Evolutionary conservation across 2,113 vertebrate genomes (phyloP).

Genomic region (Saimiri boliviensis): DNA sequence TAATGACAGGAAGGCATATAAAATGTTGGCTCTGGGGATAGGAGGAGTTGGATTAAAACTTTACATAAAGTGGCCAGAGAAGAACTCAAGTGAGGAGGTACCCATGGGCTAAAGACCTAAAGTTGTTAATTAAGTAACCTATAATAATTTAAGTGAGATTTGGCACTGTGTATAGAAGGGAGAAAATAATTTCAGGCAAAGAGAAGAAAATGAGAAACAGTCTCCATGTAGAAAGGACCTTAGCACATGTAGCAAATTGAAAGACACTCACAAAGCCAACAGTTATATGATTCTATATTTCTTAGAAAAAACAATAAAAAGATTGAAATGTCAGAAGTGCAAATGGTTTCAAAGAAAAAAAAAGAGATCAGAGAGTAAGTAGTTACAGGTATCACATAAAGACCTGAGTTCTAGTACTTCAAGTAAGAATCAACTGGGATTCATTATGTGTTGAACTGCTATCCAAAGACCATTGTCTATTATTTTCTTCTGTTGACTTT

Average conservation of each 20-base stretch:
- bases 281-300: background rate
- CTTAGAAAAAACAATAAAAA: background rate
- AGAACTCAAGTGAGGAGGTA: background rate
- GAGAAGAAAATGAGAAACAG: background rate
- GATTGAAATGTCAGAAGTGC: background rate
- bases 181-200: background rate
- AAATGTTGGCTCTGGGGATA: background rate
- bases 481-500: constrained; percentile 2
- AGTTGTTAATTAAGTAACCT: background rate
- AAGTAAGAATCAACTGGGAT: background rate
- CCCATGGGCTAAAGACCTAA: background rate
- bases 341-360: background rate
- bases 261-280: background rate
- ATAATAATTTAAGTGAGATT: background rate
- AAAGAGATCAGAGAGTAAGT: background rate
- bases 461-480: background rate
- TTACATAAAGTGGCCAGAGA: background rate
- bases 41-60: background rate
- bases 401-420: background rate
- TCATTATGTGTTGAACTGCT: background rate
- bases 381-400: background rate
- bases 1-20: background rate
- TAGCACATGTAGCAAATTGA: background rate
- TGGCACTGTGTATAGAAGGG: background rate
- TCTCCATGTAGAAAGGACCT: background rate